These are phyloP conservation scores for Agrilus mali DNA, from an alignment of 2,888 invertebrate genomes.

Conservation along the genomic window DNA sequence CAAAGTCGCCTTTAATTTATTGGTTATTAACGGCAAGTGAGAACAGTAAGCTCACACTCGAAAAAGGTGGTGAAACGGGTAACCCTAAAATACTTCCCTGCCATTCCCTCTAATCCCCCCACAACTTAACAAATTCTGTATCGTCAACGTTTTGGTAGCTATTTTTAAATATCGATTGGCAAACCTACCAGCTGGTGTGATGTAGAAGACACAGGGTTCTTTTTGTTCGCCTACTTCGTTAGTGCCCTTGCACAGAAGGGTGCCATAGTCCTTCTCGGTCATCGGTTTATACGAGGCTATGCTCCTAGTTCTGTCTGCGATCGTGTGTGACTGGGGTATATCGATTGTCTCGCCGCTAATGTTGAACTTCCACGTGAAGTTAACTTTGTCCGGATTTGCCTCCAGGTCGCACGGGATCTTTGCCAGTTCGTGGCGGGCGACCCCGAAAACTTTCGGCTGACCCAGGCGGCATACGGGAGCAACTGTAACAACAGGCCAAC, in stretches of 20 bases:
- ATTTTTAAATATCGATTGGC: no score
- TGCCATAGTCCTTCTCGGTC: conserved; percentile 62
- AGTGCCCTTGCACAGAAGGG: conserved; percentile 58
- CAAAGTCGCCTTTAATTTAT: no score
- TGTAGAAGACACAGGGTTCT: conserved; percentile 60
- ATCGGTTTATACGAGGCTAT: conserved; percentile 57
- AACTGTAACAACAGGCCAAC: conserved; percentile 35
- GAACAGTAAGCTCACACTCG: no score
- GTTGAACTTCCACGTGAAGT: conserved; percentile 67
- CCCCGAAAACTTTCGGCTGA: conserved; percentile 56
- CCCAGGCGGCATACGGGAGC: conserved; percentile 58
- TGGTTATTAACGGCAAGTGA: no score
- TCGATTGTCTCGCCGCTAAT: conserved; percentile 57
- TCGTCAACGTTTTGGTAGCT: no score
- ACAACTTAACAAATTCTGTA: no score
- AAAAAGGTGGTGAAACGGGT: no score
- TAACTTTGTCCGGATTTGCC: conserved; percentile 55
- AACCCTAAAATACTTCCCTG: no score
- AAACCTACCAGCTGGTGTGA: conserved; percentile 58
- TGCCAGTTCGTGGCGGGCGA: conserved; percentile 57
- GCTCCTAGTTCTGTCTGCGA: conserved; percentile 49
- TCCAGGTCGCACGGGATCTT: conserved; percentile 61
- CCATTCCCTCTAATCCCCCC: no score
- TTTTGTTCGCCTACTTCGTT: conserved; percentile 61
- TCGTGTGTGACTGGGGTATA: conserved; percentile 48